These are phyloP conservation scores for Psophia crepitans DNA, from an alignment of 2,113 vertebrate species.

Conservation along the genomic window DNA sequence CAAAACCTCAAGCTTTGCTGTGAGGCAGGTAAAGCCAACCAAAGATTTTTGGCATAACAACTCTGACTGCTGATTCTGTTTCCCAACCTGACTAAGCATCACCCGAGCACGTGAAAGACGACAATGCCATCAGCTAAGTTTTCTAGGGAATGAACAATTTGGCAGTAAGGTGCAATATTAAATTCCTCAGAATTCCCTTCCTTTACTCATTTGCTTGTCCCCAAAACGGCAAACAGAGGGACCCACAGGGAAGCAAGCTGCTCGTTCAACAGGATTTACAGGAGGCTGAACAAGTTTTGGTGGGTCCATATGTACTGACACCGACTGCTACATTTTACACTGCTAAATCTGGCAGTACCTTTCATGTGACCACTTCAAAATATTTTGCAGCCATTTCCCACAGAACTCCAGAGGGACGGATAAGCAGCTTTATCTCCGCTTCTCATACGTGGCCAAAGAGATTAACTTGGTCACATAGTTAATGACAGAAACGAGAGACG, in stretches of 20 bases:
- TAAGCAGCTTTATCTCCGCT: constrained; percentile 21
- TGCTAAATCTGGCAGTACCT: neutral
- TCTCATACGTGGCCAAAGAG: neutral
- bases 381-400: neutral
- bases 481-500: neutral
- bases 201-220: neutral
- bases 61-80: neutral
- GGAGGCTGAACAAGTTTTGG: neutral
- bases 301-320: accelerated
- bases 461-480: neutral
- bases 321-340: accelerated
- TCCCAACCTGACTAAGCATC: neutral
- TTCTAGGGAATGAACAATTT: neutral
- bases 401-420: neutral
- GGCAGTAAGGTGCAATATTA: accelerated
- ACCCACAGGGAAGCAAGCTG: accelerated
- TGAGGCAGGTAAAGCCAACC: neutral
- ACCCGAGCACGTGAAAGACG: neutral
- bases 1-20: neutral
- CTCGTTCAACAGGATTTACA: neutral
- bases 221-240: accelerated
- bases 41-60: neutral
- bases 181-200: neutral
- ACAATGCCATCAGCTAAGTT: neutral
- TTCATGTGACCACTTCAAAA: neutral